These are phyloP conservation scores for Trypoxylus dichotomus DNA, from an alignment of 1,140 invertebrate genomes.

Conservation along the genomic window DNA sequence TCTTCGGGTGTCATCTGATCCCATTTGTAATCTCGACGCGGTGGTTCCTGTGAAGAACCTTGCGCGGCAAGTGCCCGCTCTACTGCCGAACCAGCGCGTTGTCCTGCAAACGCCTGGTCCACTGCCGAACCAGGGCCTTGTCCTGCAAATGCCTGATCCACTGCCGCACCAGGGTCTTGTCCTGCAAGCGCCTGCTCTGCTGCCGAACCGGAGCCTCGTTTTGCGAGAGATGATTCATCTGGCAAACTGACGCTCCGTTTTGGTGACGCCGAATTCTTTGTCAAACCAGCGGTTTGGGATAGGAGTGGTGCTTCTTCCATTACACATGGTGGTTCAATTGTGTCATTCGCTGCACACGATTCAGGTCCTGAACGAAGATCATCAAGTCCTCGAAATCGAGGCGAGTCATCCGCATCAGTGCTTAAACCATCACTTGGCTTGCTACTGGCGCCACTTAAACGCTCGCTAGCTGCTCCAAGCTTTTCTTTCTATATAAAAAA, in stretches of 20 bases:
- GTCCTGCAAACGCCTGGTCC: too few relatives aligned
- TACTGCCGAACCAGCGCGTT: too few relatives aligned
- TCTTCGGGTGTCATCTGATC: neutral
- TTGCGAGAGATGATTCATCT: neutral
- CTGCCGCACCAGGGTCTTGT: neutral
- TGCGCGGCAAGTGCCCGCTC: too few relatives aligned
- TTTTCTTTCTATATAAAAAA: slow-evolving; percentile 14
- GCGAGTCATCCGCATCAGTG: too few relatives aligned
- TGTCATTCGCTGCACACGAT: neutral
- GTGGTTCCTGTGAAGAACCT: too few relatives aligned
- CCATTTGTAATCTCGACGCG: neutral
- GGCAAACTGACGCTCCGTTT: too few relatives aligned
- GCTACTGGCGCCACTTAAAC: neutral
- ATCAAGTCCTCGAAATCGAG: neutral
- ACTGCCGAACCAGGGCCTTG: too few relatives aligned
- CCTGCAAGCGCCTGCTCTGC: neutral
- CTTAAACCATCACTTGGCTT: neutral
- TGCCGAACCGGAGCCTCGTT: neutral
- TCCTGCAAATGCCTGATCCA: too few relatives aligned
- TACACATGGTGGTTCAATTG: neutral
- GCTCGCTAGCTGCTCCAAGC: neutral
- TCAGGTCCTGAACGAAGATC: neutral
- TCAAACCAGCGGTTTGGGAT: too few relatives aligned
- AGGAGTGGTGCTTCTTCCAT: neutral
- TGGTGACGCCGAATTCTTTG: too few relatives aligned